These are phyloP conservation scores for Anisognathus igniventris DNA, from an alignment of 2,797 vertebrate genomes.

Conservation along the genomic window DNA sequence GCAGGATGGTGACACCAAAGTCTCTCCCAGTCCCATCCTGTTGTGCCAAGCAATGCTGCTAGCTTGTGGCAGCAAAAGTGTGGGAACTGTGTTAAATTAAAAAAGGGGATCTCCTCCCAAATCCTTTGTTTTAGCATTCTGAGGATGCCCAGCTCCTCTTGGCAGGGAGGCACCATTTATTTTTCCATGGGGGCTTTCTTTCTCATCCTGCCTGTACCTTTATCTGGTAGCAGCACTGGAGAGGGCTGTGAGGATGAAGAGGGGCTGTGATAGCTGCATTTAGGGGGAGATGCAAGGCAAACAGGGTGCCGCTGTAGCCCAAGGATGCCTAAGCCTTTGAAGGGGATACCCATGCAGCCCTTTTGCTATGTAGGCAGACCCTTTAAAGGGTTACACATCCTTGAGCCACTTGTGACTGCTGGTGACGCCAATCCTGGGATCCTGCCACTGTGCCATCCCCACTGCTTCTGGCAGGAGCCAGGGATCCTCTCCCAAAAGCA, in stretches of 20 bases:
- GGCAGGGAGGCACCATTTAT: not conserved
- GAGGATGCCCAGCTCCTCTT: not conserved
- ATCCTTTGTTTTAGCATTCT: not conserved
- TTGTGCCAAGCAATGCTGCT: not conserved
- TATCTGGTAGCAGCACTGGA: rapidly evolving
- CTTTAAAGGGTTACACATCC: not conserved
- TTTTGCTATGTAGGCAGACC: not conserved
- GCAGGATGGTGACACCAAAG: not conserved
- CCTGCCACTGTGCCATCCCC: rapidly evolving
- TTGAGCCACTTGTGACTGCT: not conserved
- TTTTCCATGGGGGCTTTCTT: not conserved
- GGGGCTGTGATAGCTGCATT: not conserved
- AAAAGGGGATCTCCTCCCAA: not conserved
- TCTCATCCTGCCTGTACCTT: not conserved
- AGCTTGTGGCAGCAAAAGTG: not conserved
- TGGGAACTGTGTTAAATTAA: too few relatives aligned
- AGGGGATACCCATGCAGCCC: not conserved
- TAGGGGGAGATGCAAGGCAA: not conserved
- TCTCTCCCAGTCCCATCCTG: not conserved
- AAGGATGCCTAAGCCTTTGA: not conserved
- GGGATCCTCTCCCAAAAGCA: not conserved
- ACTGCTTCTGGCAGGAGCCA: not conserved
- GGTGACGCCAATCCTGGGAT: rapidly evolving
- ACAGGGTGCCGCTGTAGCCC: not conserved
- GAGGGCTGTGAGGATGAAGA: not conserved